Percentiles rank a stretch among this genome's conserved stretches.
These are phyloP conservation scores for Propithecus coquereli DNA, from an alignment of 2,113 vertebrate species.

Conservation along the genomic window DNA sequence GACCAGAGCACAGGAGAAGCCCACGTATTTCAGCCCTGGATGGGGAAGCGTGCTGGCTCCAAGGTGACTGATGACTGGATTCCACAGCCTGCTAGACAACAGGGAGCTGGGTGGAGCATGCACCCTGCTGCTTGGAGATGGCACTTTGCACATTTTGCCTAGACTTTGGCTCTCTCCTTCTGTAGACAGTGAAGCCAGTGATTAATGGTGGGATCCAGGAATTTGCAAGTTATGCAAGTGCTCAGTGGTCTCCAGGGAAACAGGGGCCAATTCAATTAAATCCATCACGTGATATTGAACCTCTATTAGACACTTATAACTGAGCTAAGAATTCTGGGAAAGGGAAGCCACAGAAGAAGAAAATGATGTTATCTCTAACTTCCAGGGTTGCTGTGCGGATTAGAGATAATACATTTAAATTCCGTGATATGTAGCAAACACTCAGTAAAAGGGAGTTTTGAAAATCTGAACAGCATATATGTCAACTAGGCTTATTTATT, in stretches of 20 bases:
- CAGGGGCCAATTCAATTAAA: not conserved
- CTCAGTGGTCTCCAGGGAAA: constrained; percentile 46
- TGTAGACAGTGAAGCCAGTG: not conserved
- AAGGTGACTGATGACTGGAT: constrained; percentile 15
- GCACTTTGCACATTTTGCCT: accelerated
- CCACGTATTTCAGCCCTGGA: not conserved
- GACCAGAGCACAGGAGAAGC: accelerated
- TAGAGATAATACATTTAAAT: not conserved
- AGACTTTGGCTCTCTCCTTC: not conserved
- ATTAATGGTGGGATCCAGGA: not conserved
- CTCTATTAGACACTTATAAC: not conserved
- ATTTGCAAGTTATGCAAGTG: not conserved
- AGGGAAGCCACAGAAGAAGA: not conserved
- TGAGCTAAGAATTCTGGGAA: not conserved
- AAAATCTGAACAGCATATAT: not conserved
- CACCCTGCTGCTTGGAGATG: not conserved
- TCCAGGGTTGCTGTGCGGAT: not conserved
- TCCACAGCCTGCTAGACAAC: not conserved
- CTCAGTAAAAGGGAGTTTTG: not conserved
- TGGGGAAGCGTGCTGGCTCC: not conserved
- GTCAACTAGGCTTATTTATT: not conserved
- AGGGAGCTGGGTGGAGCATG: accelerated
- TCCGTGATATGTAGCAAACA: not conserved
- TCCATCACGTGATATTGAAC: not conserved
- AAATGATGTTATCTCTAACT: not conserved